phyloP scores from a whole-genome alignment of 2,113 vertebrate genomes.

The Psilopogon haemacephalus region DNA sequence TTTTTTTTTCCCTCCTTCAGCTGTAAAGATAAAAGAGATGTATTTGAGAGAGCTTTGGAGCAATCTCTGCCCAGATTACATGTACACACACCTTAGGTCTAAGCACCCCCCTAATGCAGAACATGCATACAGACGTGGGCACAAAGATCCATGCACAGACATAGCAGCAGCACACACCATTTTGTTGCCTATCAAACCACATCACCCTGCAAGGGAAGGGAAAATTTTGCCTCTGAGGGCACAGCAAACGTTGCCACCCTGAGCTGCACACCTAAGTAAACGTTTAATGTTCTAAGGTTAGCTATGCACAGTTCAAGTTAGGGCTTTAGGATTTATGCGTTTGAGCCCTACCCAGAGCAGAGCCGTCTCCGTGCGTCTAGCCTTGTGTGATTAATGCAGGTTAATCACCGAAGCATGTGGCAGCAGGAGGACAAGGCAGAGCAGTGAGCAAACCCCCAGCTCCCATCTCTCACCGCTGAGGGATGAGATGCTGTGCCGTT shows the following conservation, averaged over 20 bases:
- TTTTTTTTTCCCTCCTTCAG: background rate
- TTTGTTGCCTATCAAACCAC: background rate
- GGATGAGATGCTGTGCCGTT: background rate
- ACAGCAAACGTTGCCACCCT: background rate
- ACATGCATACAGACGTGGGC: background rate
- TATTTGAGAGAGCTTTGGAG: background rate
- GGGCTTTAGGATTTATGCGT: background rate
- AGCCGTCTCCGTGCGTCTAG: background rate
- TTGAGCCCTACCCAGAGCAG: background rate
- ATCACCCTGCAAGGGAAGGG: background rate
- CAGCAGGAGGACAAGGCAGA: background rate
- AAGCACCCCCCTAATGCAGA: background rate
- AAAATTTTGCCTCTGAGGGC: background rate
- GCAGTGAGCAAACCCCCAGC: background rate
- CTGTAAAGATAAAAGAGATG: background rate
- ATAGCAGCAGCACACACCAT: background rate
- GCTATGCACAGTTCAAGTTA: background rate
- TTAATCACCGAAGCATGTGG: background rate
- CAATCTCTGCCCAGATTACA: background rate
- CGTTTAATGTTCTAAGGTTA: constrained; percentile 7
- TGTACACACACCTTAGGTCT: background rate
- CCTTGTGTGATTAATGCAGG: background rate
- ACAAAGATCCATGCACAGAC: background rate
- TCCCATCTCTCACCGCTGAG: background rate
- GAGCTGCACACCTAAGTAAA: background rate